Evolutionary conservation across 2,113 vertebrate species (phyloP), one percentile per base, ranked within the genome.

Genomic region (Myotis brandtii): DNA sequence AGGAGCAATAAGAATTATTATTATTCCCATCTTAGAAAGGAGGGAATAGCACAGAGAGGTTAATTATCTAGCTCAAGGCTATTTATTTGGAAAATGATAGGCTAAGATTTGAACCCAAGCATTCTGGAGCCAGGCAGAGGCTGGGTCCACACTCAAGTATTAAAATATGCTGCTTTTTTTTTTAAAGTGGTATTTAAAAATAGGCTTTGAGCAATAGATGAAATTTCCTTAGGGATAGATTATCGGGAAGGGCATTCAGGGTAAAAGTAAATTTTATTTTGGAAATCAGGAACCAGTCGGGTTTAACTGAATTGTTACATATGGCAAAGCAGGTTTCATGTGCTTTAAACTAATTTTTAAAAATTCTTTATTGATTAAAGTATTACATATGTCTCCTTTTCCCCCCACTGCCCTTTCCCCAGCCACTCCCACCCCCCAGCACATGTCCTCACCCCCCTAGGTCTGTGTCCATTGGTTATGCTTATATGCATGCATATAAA

Each of bases 211-310:
- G 80, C n/a, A 84, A 59, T 54, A 94, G 43, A 21, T 96, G 76
- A 52, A 56, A 46, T 80, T 92, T 93, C 30, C 64, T 84, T 67
- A 81, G 23, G 46, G 34, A 80, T 59, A 94, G 37, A 43, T 66
- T 70, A 62, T 17, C 86, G 43, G 27, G 48, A 23, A 89, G 32
- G 54, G 25, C 48, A 56, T 91, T 89, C 10, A 59, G 64, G 32
- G 34, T 75, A 34, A 93, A 86, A 54, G 66, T 90, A 34, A 79
- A 75, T 94, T 88, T 94, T 88, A 43, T 94, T 91, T 93, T 62
- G 59, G 43, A 83, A 86, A 76, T 59, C 18, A 89, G 46, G 59
- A 87, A 91, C 72, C 54, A 88, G 62, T 56, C 96, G 17, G 8
- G 7, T 91, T 90, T 94, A 37, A 77, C 13, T 81, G n/a, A 84